phyloP scores from a whole-genome alignment of 2,888 invertebrate species.

The Dorcus hopei region DNA sequence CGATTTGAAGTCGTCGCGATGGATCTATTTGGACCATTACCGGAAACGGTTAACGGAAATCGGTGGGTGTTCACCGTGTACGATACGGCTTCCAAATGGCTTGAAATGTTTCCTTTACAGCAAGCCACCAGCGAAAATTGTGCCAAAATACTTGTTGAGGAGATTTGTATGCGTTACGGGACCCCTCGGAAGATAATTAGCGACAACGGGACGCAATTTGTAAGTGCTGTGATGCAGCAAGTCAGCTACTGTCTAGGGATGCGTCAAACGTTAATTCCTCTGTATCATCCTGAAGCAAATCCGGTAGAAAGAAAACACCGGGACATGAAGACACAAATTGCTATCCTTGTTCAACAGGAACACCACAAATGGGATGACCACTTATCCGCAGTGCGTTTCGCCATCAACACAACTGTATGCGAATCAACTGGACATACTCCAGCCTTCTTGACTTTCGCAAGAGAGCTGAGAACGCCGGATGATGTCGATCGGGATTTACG shows the following conservation, averaged over 20 bases:
- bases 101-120: constrained; percentile 25
- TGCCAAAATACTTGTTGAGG: constrained; percentile 3
- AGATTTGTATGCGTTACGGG: constrained; percentile 27
- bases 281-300: constrained; percentile 33
- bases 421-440: constrained; percentile 34
- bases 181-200: constrained; percentile 34
- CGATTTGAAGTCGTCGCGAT: constrained; percentile 35
- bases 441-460: constrained; percentile 37
- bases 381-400: constrained; percentile 41
- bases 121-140: constrained; percentile 24
- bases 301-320: constrained; percentile 38
- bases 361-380: constrained; percentile 35
- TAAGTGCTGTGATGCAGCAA: constrained; percentile 37
- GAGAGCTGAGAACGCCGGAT: constrained; percentile 38
- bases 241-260: constrained; percentile 31
- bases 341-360: constrained; percentile 31
- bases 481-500: constrained; percentile 34
- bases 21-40: constrained; percentile 32
- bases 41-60: constrained; percentile 1
- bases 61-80: constrained; percentile 17
- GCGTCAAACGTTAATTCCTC: constrained; percentile 29
- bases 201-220: constrained; percentile 41
- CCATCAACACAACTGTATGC: constrained; percentile 43
- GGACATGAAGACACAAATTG: constrained; percentile 36
- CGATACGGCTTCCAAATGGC: constrained; percentile 24